These are phyloP conservation scores for Opisthograptis luteolata DNA, from an alignment of 2,888 invertebrate genomes.

Conservation along the genomic window DNA sequence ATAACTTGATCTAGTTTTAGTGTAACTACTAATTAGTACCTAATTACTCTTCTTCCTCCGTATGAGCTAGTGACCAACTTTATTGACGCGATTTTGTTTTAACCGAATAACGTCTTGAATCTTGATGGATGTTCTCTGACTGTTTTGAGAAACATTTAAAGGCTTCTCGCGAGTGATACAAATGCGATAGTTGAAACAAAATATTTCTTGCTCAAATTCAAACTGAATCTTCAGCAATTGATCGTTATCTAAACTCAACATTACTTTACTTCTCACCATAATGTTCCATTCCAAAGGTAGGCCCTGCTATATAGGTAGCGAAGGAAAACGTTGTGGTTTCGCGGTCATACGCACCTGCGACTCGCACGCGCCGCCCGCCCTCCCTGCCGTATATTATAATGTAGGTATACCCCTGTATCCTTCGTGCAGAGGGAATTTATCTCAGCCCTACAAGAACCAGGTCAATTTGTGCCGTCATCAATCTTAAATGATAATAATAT, in stretches of 20 bases:
- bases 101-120: too few relatives aligned
- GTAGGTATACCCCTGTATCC: conserved; percentile 27
- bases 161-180: too few relatives aligned
- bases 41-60: too few relatives aligned
- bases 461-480: conserved; percentile 27
- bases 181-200: too few relatives aligned
- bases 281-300: neutral
- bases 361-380: conserved; percentile 39
- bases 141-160: too few relatives aligned
- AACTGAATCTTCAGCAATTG: neutral
- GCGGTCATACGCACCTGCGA: conserved; percentile 46
- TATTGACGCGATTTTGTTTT: too few relatives aligned
- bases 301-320: neutral
- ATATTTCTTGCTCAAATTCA: too few relatives aligned
- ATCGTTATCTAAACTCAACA: neutral
- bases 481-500: conserved; percentile 12
- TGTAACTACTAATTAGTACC: too few relatives aligned
- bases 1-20: neutral
- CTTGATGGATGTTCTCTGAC: too few relatives aligned
- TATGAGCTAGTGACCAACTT: too few relatives aligned
- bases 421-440: conserved; percentile 46
- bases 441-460: conserved; percentile 45
- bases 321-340: conserved; percentile 39
- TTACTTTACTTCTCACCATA: too few relatives aligned
- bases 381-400: too few relatives aligned